Evolutionary conservation across 2,113 vertebrate species (phyloP), one percentile per base, ranked within the genome.

Genomic region (Scartelaos histophorus): DNA sequence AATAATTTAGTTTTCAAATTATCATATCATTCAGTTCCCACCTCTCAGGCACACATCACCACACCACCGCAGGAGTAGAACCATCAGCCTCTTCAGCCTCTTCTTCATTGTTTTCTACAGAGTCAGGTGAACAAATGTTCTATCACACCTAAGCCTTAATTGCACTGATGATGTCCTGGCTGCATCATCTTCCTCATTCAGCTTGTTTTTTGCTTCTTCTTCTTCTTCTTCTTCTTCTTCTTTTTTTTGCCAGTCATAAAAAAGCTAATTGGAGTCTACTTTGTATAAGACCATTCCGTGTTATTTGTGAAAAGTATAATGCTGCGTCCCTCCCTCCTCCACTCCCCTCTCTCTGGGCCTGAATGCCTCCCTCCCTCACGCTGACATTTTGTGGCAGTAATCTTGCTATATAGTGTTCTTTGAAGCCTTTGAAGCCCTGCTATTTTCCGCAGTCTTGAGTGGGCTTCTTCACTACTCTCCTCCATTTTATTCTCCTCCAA

Each of bases 371-470:
- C 53, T 67, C 73, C 78, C 66, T 69, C 76, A 66, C 24, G 56
- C 71, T 87, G 90, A 90, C 86, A 91, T 90, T 91, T 90, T 77
- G 58, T 86, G 76, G 90, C 85, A 86, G 81, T 90, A 92, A 91
- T 90, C 86, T 88, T 43, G 6, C 80, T 85, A 78, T 89, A 73
- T 85, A 81, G 68, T 60, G 79, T 86, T 84, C 79, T 83, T 85
- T 88, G 85, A 90, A 91, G 91, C 79, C 77, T 70, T 83, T 54
- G 85, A 82, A 74, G 43, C 66, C 16, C 61, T 77, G 54, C 66
- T 54, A 69, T 84, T 88, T 87, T 76, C 73, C 69, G 58, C 70
- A 65, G 73, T 75, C 69, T 54, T 58, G 69, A 82, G 53, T 72
- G 68, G 66, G 73, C 70, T 69, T 71, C 58, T 21, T 60, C 69